phyloP scores from a whole-genome alignment of 35 echinoderm and acorn worm species.

The Eucidaris tribuloides region DNA sequence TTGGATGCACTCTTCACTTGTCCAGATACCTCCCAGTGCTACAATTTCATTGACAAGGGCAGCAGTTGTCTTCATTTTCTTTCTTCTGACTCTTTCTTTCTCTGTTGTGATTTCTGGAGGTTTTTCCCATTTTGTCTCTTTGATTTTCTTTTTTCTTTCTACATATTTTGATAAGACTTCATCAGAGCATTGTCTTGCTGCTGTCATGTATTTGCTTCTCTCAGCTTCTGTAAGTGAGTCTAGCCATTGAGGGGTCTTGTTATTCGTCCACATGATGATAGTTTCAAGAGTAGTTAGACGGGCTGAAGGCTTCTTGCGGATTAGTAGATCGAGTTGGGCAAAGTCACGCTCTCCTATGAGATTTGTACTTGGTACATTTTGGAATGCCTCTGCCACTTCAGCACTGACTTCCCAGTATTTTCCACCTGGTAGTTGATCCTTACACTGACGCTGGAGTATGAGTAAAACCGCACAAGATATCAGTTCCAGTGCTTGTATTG shows the following conservation, averaged over 20 bases:
- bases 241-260: slow-evolving; percentile 17
- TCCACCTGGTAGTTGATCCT: slow-evolving; percentile 24
- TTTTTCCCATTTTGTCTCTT: not conserved
- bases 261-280: slow-evolving; percentile 45
- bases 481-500: slow-evolving; percentile 18
- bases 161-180: not conserved
- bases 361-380: slow-evolving; percentile 48
- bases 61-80: slow-evolving; percentile 3
- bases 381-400: not conserved
- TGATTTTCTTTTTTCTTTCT: not conserved
- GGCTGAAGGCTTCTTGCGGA: slow-evolving; percentile 31
- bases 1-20: not conserved
- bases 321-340: slow-evolving; percentile 34
- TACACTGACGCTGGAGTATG: slow-evolving; percentile 28
- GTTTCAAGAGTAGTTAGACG: slow-evolving; percentile 5
- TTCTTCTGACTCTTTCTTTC: slow-evolving; percentile 4
- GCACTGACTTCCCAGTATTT: not conserved
- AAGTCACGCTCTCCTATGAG: slow-evolving; percentile 40
- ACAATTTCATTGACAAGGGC: not conserved
- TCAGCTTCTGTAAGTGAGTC: not conserved
- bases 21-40: slow-evolving; percentile 5
- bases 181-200: not conserved
- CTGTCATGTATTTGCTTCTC: not conserved
- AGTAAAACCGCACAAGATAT: slow-evolving; percentile 13
- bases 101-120: not conserved